Evolutionary conservation across 2,113 vertebrate genomes (phyloP), one percentile per base, ranked within the genome.

Genomic region (Lamprotornis superbus): DNA sequence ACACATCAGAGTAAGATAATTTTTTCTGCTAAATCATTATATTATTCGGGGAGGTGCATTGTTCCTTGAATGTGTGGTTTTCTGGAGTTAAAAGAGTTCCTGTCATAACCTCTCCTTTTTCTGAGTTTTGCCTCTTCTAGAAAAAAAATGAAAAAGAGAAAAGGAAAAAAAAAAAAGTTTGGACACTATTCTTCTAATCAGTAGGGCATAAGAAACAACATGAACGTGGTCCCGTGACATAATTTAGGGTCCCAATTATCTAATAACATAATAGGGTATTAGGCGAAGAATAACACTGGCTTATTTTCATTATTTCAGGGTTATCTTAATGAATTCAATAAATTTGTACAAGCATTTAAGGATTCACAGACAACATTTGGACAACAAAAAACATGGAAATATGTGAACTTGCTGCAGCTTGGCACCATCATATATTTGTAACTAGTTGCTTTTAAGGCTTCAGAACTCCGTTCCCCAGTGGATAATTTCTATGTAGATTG

Each of bases 221-320:
- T 3, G 7, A 83, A 35, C 3, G 3, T 37, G 28, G 40, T 39
- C 18, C 24, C 11, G 3, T 80, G 49, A 79, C 24, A 64, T 65
- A 90, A 86, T 69, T 83, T 57, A 89, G 18, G 11, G 31, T 94
- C 46, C 5, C 3, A 94, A 35, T 85, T 93, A 60, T 64, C 49
- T 92, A 90, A 37, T 60, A 73, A 57, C 10, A 20, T 70, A 85
- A 68, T 69, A 55, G n/a, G 53, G 53, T 40, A 83, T 76, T 68
- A 86, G 12, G 27, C 21, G 76, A 85, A 60, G 8, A 69, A 57
- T 57, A 76, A 25, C 60, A 25, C 8, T n/a, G 11, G 5, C 7
- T 79, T 86, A 74, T 92, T 89, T 95, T 86, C 35, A 33, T 86
- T 92, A 90, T 86, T 92, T 50, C 55, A 76, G 20, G 11, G 31